Conservation (phyloP, 2,888 invertebrate genomes). For the Caenorhabditis virilis region DNA sequence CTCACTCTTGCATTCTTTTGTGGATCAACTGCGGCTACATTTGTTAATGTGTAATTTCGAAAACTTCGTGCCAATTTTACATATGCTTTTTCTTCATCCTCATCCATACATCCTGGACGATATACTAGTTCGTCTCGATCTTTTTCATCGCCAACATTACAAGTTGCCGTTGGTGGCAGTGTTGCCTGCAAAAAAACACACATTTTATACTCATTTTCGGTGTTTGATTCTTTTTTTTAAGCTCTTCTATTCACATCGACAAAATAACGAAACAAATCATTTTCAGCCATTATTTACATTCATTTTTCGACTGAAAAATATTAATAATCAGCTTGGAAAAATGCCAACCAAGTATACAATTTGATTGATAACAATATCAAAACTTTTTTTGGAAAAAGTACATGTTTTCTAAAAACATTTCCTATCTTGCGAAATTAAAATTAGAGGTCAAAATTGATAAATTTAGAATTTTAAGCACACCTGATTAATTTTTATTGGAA, state of each 20-base stretch:
- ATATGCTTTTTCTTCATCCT: slow-evolving; percentile 53
- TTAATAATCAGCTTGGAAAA: background rate
- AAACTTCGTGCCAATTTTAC: slow-evolving; percentile 48
- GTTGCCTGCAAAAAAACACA: slow-evolving; percentile 45
- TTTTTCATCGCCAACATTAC: slow-evolving; percentile 57
- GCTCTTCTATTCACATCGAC: background rate
- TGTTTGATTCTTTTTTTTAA: background rate
- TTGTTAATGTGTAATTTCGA: slow-evolving; percentile 50
- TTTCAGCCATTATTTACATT: too few species aligned
- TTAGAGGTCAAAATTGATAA: too few species aligned
- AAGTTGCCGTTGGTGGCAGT: slow-evolving; percentile 45
- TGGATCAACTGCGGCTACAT: slow-evolving; percentile 48
- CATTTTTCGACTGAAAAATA: background rate
- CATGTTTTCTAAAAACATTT: too few species aligned
- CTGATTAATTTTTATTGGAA: too few species aligned
- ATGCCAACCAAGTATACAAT: background rate
- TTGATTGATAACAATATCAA: too few species aligned
- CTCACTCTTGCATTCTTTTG: slow-evolving; percentile 56
- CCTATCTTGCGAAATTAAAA: too few species aligned
- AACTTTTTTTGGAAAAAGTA: too few species aligned
- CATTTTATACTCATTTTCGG: background rate
- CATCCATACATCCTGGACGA: slow-evolving; percentile 55
- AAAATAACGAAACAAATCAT: too few species aligned
- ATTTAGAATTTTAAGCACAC: too few species aligned
- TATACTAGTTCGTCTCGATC: slow-evolving; percentile 66